Evolutionary conservation across 2,797 vertebrate genomes (phyloP).

Genomic region (Dromococcyx pavoninus): DNA sequence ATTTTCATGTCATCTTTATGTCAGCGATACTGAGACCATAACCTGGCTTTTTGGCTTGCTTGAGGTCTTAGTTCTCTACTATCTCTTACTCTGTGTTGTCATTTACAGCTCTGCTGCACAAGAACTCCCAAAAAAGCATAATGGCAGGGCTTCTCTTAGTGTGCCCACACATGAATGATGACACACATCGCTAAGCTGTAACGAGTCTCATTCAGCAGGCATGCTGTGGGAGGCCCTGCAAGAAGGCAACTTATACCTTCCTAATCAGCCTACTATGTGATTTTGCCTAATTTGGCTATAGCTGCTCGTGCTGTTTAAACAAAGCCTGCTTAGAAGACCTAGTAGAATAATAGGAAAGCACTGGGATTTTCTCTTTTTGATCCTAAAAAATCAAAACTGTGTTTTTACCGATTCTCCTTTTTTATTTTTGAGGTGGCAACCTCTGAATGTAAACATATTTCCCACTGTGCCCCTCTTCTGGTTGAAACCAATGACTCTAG

Average conservation of each 20-base stretch:
- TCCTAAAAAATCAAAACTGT: background rate
- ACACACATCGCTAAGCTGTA: background rate
- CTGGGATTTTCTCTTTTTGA: background rate
- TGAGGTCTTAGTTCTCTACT: background rate
- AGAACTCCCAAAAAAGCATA: background rate
- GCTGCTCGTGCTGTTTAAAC: background rate
- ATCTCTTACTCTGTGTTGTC: background rate
- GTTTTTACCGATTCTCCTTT: background rate
- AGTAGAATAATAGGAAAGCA: background rate
- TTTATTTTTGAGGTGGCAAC: background rate
- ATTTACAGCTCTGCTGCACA: background rate
- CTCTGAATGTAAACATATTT: background rate
- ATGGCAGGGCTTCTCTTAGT: background rate
- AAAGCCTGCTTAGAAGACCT: background rate
- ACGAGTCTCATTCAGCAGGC: background rate
- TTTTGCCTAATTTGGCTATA: conserved; percentile 14
- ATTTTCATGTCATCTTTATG: background rate
- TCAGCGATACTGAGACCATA: background rate
- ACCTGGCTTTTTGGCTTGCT: background rate
- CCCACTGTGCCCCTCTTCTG: background rate
- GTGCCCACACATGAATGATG: background rate
- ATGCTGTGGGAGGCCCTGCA: background rate
- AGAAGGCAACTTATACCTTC: background rate
- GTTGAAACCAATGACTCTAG: background rate
- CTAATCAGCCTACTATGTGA: background rate